Base-by-base conservation (phyloP, 1,140 invertebrate species). In the Drosophila bipectinata region DNA sequence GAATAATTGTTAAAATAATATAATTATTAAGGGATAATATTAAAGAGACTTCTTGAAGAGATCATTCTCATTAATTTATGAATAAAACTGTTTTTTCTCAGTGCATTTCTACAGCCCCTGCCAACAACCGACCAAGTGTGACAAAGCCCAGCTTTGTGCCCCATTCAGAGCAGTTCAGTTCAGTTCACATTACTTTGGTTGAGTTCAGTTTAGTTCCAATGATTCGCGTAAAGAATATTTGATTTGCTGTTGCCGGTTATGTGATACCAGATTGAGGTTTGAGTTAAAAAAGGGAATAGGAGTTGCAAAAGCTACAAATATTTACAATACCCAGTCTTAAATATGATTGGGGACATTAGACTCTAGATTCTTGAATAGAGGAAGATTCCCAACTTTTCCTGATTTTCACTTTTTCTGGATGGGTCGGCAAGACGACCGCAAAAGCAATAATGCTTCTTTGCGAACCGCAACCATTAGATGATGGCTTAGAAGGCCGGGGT, bases 91-190 rank as follows among this genome's bases (percentile, higher is more conserved):
- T 9, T 47, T 47, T 47, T 24, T 24, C 4, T 3, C 21, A 26
- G 53, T 58, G 56, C 8, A 44, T 44, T 44, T 72, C 14, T 24
- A 49, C 18, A 51, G 1, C 47, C 12, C 18, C 54, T 4, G 14
- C 28, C 47, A 28, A 66, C 58, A 69, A 49, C 74, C 62, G 80
- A 77, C 80, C 55, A 84, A 84, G 80, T 84, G 80, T 84, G 80
- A 84, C 81, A 84, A 84, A 84, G 81, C 76, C 15, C 63, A 59
- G 72, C 76, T 79, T 84, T 84, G 79, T 68, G 49, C 66, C 71
- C 57, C 66, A 76, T 80, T 75, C 54, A 61, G 61, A 49, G 51
- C 74, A 78, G 58, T 78, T 79, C 75, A 77, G 66, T 64, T 80
- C 53, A 62, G 71, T 60, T 73, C 58, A 63, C 52, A 64, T 63